phyloP scores from a whole-genome alignment of 2,888 invertebrate genomes.

The Lepetodrilus schrolli region DNA sequence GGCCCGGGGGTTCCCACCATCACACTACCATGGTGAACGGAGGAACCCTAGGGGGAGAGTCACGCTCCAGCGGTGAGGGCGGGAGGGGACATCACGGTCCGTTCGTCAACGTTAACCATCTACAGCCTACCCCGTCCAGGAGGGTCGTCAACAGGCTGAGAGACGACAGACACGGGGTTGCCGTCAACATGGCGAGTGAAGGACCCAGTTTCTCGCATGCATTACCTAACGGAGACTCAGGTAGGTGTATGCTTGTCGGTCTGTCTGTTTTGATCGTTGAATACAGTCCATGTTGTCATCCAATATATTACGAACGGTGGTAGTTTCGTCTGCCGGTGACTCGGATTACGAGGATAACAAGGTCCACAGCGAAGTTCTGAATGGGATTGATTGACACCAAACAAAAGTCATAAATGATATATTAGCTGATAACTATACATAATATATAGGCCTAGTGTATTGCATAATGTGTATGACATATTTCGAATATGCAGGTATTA shows the following conservation, averaged over 20 bases:
- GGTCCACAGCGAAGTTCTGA: no score
- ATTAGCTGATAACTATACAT: no score
- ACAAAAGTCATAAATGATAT: no score
- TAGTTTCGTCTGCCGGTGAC: no score
- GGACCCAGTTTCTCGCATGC: conserved; percentile 8
- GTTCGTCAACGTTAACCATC: background rate
- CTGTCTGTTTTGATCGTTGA: no score
- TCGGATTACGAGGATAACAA: no score
- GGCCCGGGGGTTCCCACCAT: background rate
- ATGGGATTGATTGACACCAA: no score
- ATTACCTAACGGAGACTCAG: conserved; percentile 29
- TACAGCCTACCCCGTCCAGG: background rate
- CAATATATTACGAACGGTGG: no score
- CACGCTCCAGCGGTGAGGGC: background rate
- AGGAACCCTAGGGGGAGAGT: background rate
- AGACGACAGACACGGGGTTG: conserved; percentile 6
- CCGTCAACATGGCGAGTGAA: conserved; percentile 16
- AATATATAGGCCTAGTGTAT: no score
- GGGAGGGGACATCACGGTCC: background rate
- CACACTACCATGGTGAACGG: conserved; percentile 1
- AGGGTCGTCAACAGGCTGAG: conserved; percentile 4
- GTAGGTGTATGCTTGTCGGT: conserved; percentile 3
- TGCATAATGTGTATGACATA: no score
- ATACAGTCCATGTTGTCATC: no score
- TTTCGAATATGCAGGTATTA: no score